Conservation (phyloP, 1,140 invertebrate genomes). For the Danaus melanippus region DNA sequence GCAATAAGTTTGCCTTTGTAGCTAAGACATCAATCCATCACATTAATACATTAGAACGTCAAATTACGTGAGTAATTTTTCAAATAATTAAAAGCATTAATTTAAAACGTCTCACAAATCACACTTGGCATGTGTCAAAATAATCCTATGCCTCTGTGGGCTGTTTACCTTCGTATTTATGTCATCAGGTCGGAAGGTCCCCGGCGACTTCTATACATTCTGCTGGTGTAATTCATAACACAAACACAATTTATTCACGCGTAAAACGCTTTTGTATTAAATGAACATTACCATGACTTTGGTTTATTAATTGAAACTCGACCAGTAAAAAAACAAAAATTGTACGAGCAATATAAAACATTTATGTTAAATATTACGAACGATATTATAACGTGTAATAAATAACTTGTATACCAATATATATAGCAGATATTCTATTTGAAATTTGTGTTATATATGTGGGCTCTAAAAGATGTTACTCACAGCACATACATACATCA, state of each 20-base stretch:
- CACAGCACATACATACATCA: no score
- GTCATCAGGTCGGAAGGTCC: conserved; percentile 34
- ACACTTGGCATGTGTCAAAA: conserved; percentile 42
- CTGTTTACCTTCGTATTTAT: conserved; percentile 40
- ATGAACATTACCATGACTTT: conserved; percentile 3
- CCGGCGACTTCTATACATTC: conserved; percentile 19
- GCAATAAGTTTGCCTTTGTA: no score
- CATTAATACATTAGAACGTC: no score
- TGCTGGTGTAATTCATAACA: conserved; percentile 33
- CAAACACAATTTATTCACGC: conserved; percentile 25
- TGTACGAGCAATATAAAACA: conserved; percentile 2
- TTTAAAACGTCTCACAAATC: conserved; percentile 26
- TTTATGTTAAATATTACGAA: conserved; percentile 4
- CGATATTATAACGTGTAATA: conserved; percentile 6
- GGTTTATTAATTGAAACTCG: background rate
- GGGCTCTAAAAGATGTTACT: no score
- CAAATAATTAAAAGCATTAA: conserved; percentile 11
- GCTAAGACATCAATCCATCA: no score
- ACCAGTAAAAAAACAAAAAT: background rate
- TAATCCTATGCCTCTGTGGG: conserved; percentile 32
- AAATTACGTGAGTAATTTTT: conserved; percentile 1
- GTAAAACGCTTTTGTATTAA: conserved; percentile 11
- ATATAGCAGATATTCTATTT: no score
- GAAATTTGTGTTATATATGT: no score
- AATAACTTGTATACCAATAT: conserved; percentile 3